Evolutionary conservation across 2,888 invertebrate genomes (phyloP).

Genomic region (Zygaena filipendulae): DNA sequence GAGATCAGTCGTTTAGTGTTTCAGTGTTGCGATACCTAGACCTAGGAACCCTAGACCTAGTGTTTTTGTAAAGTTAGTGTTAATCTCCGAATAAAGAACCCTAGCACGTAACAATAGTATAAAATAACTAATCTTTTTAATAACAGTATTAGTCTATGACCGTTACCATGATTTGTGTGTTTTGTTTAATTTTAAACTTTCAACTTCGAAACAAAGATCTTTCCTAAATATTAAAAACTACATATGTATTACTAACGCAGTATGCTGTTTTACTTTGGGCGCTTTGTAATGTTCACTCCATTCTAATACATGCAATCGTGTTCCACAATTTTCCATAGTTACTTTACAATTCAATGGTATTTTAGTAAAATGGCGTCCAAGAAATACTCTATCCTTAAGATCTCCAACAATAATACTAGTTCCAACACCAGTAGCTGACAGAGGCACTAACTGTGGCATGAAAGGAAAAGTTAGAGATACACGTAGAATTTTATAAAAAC

Average conservation of each 20-base stretch:
- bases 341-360: slow-evolving; percentile 46
- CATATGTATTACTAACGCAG: slow-evolving; percentile 27
- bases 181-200: too few relatives aligned
- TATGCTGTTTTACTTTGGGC: slow-evolving; percentile 38
- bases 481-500: neutral
- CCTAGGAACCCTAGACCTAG: too few relatives aligned
- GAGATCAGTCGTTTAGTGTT: too few relatives aligned
- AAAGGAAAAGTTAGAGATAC: neutral
- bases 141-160: too few relatives aligned
- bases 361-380: slow-evolving; percentile 74
- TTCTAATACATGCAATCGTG: slow-evolving; percentile 56
- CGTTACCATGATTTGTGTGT: too few relatives aligned
- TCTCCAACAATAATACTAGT: slow-evolving; percentile 74
- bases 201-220: too few relatives aligned
- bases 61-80: too few relatives aligned
- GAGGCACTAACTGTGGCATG: slow-evolving; percentile 35
- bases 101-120: too few relatives aligned
- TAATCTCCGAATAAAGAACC: too few relatives aligned
- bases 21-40: too few relatives aligned
- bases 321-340: slow-evolving; percentile 65
- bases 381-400: slow-evolving; percentile 62
- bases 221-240: neutral
- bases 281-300: slow-evolving; percentile 60
- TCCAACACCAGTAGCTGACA: slow-evolving; percentile 72
- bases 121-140: too few relatives aligned